Evolutionary conservation across 1,140 invertebrate species (phyloP).

Genomic region (Schlechtendalia chinensis): DNA sequence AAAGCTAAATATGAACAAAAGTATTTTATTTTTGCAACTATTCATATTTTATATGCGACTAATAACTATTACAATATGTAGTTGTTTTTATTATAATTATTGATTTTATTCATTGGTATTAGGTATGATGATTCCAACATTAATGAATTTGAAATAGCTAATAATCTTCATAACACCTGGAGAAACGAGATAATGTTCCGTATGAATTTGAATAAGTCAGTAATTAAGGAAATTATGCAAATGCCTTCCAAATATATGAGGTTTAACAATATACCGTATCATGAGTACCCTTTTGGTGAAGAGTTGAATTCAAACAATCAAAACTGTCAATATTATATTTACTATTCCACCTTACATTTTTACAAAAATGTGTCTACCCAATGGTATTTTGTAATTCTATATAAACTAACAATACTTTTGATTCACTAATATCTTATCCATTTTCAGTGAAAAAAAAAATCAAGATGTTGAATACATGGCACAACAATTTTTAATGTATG

Average conservation of each 20-base stretch:
- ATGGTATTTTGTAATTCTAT: neutral
- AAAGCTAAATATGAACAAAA: constrained; percentile 30
- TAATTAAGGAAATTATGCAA: neutral
- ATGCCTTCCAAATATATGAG: neutral
- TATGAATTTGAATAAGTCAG: neutral
- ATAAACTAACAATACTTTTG: neutral
- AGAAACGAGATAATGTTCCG: neutral
- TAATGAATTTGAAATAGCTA: constrained; percentile 15
- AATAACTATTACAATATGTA: neutral
- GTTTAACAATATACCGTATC: constrained; percentile 15
- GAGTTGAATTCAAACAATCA: neutral
- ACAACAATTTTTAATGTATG: constrained; percentile 23
- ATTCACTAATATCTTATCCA: neutral
- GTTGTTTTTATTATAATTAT: neutral
- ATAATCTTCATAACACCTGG: constrained; percentile 5
- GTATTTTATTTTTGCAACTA: neutral
- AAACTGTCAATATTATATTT: constrained; percentile 9
- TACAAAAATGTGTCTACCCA: neutral
- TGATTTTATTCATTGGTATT: neutral
- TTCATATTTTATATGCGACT: too few species aligned
- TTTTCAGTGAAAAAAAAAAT: constrained; percentile 3
- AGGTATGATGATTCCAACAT: neutral
- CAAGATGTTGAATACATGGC: neutral
- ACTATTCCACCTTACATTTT: neutral
- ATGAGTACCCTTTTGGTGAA: constrained; percentile 18